These are phyloP conservation scores for Ornithoptera alexandrae DNA, from an alignment of 2,888 invertebrate species.

Conservation along the genomic window DNA sequence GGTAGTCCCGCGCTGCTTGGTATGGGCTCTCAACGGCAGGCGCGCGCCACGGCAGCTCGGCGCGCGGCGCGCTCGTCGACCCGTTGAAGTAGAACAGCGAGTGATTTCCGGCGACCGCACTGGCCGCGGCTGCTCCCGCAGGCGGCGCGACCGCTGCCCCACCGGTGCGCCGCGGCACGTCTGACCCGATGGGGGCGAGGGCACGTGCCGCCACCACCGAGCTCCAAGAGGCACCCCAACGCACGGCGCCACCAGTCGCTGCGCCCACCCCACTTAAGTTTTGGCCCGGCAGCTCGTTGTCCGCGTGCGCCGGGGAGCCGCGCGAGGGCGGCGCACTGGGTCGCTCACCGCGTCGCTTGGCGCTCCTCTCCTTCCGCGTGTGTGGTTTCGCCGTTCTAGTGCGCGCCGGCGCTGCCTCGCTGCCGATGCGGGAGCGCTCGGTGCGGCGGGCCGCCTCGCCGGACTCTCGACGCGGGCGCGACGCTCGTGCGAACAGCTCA, in stretches of 20 bases:
- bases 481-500: conserved; percentile 31
- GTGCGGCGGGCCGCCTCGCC: conserved; percentile 34
- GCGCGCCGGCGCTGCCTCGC: conserved; percentile 30
- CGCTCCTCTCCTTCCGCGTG: conserved; percentile 39
- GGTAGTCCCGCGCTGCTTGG: conserved; percentile 41
- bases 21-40: conserved; percentile 36
- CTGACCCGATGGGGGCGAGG: conserved; percentile 64
- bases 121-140: conserved; percentile 65
- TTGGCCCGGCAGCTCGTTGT: conserved; percentile 32
- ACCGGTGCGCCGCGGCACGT: conserved; percentile 54
- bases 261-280: conserved; percentile 31
- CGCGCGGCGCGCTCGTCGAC: conserved; percentile 28
- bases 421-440: conserved; percentile 30
- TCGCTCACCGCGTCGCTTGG: conserved; percentile 37
- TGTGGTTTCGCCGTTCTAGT: conserved; percentile 23
- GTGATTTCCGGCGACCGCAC: conserved; percentile 62
- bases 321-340: conserved; percentile 35
- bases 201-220: conserved; percentile 63
- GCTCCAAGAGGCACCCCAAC: conserved; percentile 49
- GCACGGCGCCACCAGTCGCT: conserved; percentile 57
- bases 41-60: conserved; percentile 39
- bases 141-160: conserved; percentile 52
- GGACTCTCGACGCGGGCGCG: conserved; percentile 32
- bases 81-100: conserved; percentile 69
- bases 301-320: conserved; percentile 36